These are phyloP conservation scores for Sebastiscus albofasciatus DNA, from an alignment of 2,797 vertebrate species.

Conservation along the genomic window DNA sequence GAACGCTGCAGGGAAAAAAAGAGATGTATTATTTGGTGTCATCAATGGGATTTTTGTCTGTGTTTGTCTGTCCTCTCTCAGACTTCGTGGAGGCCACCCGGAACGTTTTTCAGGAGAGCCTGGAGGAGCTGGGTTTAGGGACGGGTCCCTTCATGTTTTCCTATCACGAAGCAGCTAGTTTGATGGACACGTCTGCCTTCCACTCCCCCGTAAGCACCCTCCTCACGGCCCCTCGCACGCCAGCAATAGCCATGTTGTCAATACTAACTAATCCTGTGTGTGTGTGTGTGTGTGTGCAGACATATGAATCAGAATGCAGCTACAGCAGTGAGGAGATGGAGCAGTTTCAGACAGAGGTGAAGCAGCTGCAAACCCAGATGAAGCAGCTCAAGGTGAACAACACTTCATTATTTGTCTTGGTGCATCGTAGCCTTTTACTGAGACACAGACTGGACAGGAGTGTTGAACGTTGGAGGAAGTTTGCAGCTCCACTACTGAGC, in stretches of 20 bases:
- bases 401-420: neutral
- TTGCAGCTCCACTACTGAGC: no score
- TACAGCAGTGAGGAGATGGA: conserved; percentile 88
- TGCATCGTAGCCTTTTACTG: neutral
- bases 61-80: conserved; percentile 45
- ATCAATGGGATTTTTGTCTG: neutral
- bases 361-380: conserved; percentile 86
- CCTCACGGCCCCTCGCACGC: neutral
- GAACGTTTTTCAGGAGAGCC: conserved; percentile 83
- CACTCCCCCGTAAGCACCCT: conserved; percentile 85
- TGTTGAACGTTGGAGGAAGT: no score
- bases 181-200: conserved; percentile 92
- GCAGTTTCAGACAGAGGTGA: conserved; percentile 87
- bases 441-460: neutral
- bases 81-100: conserved; percentile 88
- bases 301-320: conserved; percentile 83
- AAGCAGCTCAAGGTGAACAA: conserved; percentile 86
- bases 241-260: neutral
- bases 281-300: conserved; percentile 68
- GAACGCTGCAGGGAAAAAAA: neutral
- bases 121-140: conserved; percentile 84
- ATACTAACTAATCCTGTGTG: no score
- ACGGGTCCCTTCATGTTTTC: conserved; percentile 86
- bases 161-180: conserved; percentile 89
- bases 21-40: neutral